Evolutionary conservation across 2,113 vertebrate genomes (phyloP).

Genomic region (Oriolus oriolus): DNA sequence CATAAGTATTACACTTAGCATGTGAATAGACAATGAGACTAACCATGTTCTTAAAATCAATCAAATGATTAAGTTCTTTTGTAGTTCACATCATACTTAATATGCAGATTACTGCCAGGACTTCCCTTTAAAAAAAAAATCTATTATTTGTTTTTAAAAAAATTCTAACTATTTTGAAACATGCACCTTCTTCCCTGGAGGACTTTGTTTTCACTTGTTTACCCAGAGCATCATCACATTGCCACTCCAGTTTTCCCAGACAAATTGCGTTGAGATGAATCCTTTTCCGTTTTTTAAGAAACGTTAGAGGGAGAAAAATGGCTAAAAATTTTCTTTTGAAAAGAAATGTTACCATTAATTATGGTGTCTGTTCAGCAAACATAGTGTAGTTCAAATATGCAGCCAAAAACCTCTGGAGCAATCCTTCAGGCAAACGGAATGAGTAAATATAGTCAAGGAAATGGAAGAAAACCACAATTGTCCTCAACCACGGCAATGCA

Average conservation of each 20-base stretch:
- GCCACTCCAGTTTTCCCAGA: background rate
- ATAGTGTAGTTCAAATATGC: background rate
- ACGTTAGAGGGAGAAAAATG: background rate
- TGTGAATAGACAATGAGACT: background rate
- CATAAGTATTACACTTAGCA: background rate
- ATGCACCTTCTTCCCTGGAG: background rate
- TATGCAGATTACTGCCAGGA: background rate
- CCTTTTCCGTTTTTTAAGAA: background rate
- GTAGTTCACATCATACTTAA: background rate
- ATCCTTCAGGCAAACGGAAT: background rate
- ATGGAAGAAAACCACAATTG: background rate
- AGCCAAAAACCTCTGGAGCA: background rate
- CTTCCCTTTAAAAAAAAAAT: background rate
- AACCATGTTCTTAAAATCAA: background rate
- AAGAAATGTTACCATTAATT: background rate
- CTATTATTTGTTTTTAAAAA: background rate
- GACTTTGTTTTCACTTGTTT: background rate
- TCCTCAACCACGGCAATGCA: background rate
- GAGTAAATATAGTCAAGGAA: background rate
- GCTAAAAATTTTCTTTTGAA: background rate
- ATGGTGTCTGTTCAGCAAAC: background rate
- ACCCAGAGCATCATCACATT: background rate
- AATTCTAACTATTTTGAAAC: background rate
- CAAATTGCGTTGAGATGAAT: background rate
- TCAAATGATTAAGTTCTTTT: background rate